phyloP scores from a whole-genome alignment of 2,888 invertebrate species.

The Fragum fragum region DNA sequence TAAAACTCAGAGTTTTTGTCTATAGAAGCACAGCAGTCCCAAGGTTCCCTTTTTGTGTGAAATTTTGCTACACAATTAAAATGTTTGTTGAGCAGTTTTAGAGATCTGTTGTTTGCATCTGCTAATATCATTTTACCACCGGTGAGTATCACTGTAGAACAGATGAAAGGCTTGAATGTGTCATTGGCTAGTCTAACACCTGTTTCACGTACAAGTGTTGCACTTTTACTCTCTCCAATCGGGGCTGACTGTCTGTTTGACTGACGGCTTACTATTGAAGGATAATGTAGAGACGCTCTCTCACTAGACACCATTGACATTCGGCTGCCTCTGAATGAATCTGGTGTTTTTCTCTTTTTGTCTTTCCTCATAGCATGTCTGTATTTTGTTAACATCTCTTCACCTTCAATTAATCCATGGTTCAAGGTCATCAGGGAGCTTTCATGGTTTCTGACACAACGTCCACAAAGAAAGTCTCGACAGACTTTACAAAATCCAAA shows the following conservation, averaged over 20 bases:
- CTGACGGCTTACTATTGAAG: conserved; percentile 6
- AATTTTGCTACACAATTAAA: conserved; percentile 46
- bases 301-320: conserved; percentile 51
- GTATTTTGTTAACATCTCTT: conserved; percentile 47
- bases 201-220: conserved; percentile 24
- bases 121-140: conserved; percentile 50
- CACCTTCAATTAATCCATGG: conserved; percentile 52
- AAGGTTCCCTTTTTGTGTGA: conserved; percentile 54
- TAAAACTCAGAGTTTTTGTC: conserved; percentile 45
- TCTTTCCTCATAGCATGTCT: conserved; percentile 59
- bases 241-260: conserved; percentile 4
- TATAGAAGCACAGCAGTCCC: conserved; percentile 53
- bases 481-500: conserved; percentile 62
- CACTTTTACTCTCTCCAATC: conserved; percentile 16
- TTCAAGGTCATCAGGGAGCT: conserved; percentile 56
- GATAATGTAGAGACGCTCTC: conserved; percentile 43
- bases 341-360: conserved; percentile 27
- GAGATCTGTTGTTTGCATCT: conserved; percentile 55
- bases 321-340: conserved; percentile 24
- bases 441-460: conserved; percentile 55
- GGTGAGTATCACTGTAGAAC: conserved; percentile 37
- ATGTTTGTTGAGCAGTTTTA: conserved; percentile 57
- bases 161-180: conserved; percentile 48
- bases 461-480: conserved; percentile 51
- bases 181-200: conserved; percentile 46